These are phyloP conservation scores for Heliconius aoede DNA, from an alignment of 2,888 invertebrate species.

Conservation along the genomic window DNA sequence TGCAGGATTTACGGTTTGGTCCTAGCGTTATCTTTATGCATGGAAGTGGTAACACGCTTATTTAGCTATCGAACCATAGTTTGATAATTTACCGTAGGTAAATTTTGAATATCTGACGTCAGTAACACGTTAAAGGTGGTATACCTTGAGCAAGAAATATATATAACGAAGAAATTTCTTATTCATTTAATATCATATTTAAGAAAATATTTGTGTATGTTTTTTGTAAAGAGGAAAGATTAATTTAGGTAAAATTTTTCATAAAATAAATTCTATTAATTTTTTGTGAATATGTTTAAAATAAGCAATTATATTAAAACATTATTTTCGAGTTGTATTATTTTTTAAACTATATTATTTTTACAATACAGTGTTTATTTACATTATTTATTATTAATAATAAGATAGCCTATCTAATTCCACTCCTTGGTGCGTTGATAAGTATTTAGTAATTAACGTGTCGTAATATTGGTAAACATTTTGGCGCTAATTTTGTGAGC, in stretches of 20 bases:
- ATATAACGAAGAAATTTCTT: neutral
- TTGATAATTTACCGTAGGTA: neutral
- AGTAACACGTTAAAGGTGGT: too few species aligned
- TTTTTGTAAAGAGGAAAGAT: too few species aligned
- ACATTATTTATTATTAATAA: neutral
- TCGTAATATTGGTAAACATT: constrained; percentile 51
- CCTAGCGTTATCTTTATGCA: constrained; percentile 35
- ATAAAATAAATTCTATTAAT: too few species aligned
- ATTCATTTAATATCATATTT: too few species aligned
- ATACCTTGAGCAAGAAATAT: neutral
- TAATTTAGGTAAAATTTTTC: too few species aligned
- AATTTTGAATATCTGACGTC: neutral
- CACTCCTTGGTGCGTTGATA: neutral
- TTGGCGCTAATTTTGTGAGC: constrained; percentile 65
- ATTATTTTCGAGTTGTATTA: too few species aligned
- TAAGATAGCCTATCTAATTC: neutral
- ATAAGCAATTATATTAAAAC: too few species aligned
- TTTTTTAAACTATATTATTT: too few species aligned
- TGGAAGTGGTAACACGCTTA: neutral
- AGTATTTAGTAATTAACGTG: constrained; percentile 41
- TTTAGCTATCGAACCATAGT: neutral
- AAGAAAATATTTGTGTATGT: too few species aligned
- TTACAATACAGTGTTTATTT: too few species aligned
- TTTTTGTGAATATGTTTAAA: too few species aligned
- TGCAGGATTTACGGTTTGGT: constrained; percentile 26